These are phyloP conservation scores for Chiridota heheva DNA, from an alignment of 35 echinoderm and acorn worm genomes.

Conservation along the genomic window DNA sequence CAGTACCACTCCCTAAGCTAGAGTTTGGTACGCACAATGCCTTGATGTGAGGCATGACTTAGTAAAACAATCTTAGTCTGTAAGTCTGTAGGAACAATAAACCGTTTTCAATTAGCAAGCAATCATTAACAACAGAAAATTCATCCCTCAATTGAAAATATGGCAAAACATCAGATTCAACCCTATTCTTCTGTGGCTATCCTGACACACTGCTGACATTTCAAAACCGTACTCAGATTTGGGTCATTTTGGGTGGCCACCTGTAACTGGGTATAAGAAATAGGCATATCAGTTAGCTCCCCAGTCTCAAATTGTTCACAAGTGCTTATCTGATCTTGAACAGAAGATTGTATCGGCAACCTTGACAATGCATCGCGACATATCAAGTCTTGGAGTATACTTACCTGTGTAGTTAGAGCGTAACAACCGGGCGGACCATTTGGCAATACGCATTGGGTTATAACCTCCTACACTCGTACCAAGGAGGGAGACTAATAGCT, in stretches of 20 bases:
- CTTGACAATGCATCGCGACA: conserved; percentile 44
- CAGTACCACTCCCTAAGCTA: no score
- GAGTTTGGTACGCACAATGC: no score
- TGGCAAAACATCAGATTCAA: no score
- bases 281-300: background rate
- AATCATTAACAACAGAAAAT: no score
- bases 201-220: no score
- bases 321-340: background rate
- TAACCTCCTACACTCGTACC: background rate
- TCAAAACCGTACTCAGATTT: no score
- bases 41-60: no score
- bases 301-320: background rate
- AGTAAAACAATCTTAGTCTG: no score
- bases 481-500: conserved; percentile 15
- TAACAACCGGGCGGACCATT: conserved; percentile 30
- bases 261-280: background rate
- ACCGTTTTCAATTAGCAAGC: no score
- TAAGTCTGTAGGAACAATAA: no score
- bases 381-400: background rate
- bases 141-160: no score
- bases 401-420: conserved; percentile 22
- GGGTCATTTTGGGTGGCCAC: background rate
- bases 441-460: conserved; percentile 14
- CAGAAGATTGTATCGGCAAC: background rate
- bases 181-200: no score